These are phyloP conservation scores for Cosmia trapezina DNA, from an alignment of 2,888 invertebrate species.

Conservation along the genomic window DNA sequence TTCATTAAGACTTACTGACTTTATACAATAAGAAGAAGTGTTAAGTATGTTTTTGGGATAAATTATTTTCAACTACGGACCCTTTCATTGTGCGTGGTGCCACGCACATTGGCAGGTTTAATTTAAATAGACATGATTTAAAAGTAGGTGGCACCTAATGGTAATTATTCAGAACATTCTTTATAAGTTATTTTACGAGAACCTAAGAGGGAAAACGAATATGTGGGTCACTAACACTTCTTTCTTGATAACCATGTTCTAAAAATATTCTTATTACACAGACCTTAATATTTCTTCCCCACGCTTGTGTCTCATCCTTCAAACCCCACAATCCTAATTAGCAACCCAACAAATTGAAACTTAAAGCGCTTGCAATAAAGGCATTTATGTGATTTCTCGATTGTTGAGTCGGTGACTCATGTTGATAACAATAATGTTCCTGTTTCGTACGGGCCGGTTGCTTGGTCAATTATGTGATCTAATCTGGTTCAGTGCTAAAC, in stretches of 20 bases:
- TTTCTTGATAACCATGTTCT: background rate
- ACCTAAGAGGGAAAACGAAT: background rate
- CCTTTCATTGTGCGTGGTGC: no score
- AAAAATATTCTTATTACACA: background rate
- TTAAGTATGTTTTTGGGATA: no score
- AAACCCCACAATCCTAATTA: constrained; percentile 55
- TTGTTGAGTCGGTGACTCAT: constrained; percentile 57
- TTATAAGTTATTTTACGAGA: background rate
- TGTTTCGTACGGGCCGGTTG: constrained; percentile 20
- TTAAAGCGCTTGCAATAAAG: constrained; percentile 67
- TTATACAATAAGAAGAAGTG: no score
- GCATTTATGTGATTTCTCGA: constrained; percentile 66
- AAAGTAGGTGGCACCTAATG: background rate
- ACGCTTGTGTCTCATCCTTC: constrained; percentile 10
- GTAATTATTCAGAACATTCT: background rate
- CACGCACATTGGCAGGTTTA: no score
- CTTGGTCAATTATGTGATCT: constrained; percentile 42
- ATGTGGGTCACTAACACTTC: background rate
- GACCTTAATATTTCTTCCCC: background rate
- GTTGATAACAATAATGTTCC: constrained; percentile 59
- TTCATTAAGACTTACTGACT: no score
- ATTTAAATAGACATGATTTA: background rate
- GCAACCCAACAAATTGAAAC: constrained; percentile 67
- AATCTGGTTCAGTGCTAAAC: constrained; percentile 36
- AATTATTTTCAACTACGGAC: no score